Conservation (phyloP, 2,113 vertebrate genomes). For the Sceloporus undulatus region DNA sequence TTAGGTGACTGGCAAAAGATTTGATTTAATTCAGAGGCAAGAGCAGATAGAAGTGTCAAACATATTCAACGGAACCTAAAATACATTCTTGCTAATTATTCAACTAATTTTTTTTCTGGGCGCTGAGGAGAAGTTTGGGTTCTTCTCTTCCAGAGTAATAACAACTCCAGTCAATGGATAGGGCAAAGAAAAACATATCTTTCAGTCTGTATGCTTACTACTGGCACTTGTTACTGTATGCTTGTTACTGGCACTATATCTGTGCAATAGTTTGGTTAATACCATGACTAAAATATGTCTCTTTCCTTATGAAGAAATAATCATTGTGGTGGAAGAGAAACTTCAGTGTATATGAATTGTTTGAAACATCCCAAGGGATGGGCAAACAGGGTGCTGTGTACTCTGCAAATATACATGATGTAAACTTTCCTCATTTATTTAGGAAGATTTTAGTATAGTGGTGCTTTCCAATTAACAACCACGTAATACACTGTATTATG, state of each 20-base stretch:
- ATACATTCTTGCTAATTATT: no score
- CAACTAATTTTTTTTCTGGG: no score
- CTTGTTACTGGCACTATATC: not conserved
- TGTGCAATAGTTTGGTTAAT: not conserved
- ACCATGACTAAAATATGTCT: not conserved
- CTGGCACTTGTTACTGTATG: not conserved
- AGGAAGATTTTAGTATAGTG: not conserved
- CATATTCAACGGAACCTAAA: no score
- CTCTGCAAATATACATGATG: not conserved
- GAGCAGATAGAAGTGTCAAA: no score
- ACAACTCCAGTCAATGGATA: no score
- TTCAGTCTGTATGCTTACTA: not conserved
- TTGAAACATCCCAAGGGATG: not conserved
- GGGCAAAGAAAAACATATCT: not conserved
- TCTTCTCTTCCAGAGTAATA: no score
- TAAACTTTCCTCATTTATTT: not conserved
- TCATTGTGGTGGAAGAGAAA: no score
- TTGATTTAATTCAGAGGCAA: no score
- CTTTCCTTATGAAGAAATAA: not conserved
- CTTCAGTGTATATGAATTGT: not conserved
- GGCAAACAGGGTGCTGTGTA: not conserved
- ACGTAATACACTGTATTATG: not conserved
- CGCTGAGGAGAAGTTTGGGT: no score
- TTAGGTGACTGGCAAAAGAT: no score
- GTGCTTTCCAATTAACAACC: not conserved